These are phyloP conservation scores for Nasonia oneida DNA, from an alignment of 2,888 invertebrate genomes.

Conservation along the genomic window DNA sequence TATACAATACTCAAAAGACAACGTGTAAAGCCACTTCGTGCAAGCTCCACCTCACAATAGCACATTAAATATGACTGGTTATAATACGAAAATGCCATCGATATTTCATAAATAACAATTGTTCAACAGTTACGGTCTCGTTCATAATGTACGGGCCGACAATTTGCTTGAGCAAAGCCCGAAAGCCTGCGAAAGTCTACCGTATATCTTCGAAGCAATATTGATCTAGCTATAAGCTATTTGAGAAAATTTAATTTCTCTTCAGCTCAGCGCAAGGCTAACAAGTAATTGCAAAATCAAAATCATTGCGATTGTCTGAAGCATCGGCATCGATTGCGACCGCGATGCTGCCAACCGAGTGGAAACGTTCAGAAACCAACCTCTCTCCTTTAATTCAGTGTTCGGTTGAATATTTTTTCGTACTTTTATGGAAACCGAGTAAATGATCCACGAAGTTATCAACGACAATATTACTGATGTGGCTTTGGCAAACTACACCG, in stretches of 20 bases:
- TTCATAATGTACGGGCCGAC: not conserved
- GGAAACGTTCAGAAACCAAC: too few relatives aligned
- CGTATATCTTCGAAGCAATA: not conserved
- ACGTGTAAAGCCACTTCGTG: not conserved
- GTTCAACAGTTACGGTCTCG: not conserved
- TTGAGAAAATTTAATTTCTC: not conserved
- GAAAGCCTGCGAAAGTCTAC: not conserved
- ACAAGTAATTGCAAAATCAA: not conserved
- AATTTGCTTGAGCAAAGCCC: not conserved
- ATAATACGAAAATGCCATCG: not conserved
- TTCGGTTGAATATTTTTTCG: too few relatives aligned
- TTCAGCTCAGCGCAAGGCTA: not conserved
- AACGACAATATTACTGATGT: too few relatives aligned
- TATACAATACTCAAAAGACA: not conserved
- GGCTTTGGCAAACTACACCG: too few relatives aligned
- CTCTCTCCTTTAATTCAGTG: too few relatives aligned
- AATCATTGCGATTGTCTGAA: not conserved
- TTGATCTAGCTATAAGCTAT: not conserved
- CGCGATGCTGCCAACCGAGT: not conserved
- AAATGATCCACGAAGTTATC: too few relatives aligned
- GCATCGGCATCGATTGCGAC: not conserved
- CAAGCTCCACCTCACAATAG: not conserved
- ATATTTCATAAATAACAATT: not conserved
- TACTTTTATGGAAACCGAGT: too few relatives aligned
- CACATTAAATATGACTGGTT: not conserved